Evolutionary conservation across 2,797 vertebrate genomes (phyloP).

Genomic region (Ataeniobius toweri): DNA sequence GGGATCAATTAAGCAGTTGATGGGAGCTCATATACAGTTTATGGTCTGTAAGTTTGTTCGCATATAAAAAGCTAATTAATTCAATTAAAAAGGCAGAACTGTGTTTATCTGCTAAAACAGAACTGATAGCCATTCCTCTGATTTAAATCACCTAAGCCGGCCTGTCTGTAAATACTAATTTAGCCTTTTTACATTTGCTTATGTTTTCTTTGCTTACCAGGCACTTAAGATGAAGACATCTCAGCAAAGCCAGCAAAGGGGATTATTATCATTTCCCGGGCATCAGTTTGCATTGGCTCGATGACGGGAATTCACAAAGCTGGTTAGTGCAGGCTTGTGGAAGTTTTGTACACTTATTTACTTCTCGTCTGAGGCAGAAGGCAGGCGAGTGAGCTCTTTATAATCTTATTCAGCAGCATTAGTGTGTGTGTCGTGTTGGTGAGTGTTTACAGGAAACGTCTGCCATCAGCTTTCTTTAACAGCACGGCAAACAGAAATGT

Average conservation of each 20-base stretch:
- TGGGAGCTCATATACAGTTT: slow-evolving; percentile 62
- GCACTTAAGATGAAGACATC: slow-evolving; percentile 49
- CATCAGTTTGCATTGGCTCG: slow-evolving; percentile 53
- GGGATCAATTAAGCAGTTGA: slow-evolving; percentile 79
- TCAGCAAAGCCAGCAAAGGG: slow-evolving; percentile 42
- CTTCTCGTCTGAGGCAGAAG: slow-evolving; percentile 51
- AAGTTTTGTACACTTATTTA: slow-evolving; percentile 56
- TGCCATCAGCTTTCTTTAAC: slow-evolving; percentile 62
- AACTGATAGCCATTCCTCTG: slow-evolving; percentile 13
- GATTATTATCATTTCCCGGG: slow-evolving; percentile 58
- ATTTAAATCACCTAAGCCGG: slow-evolving; percentile 47
- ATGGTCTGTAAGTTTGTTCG: slow-evolving; percentile 61
- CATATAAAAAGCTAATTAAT: slow-evolving; percentile 64
- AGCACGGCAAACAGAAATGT: slow-evolving; percentile 57
- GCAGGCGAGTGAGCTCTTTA: slow-evolving; percentile 53
- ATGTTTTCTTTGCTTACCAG: slow-evolving; percentile 46
- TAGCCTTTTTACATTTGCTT: slow-evolving; percentile 34
- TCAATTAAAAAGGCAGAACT: slow-evolving; percentile 56
- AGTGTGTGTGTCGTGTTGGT: slow-evolving; percentile 40
- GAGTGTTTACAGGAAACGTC: slow-evolving; percentile 70
- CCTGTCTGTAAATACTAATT: slow-evolving; percentile 41
- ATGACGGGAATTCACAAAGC: slow-evolving; percentile 52
- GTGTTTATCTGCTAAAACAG: slow-evolving; percentile 36
- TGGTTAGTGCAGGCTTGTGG: slow-evolving; percentile 59
- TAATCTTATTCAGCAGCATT: slow-evolving; percentile 69